Conservation (phyloP, 2,888 invertebrate species). For the Hirtodrosophila confusa region DNA sequence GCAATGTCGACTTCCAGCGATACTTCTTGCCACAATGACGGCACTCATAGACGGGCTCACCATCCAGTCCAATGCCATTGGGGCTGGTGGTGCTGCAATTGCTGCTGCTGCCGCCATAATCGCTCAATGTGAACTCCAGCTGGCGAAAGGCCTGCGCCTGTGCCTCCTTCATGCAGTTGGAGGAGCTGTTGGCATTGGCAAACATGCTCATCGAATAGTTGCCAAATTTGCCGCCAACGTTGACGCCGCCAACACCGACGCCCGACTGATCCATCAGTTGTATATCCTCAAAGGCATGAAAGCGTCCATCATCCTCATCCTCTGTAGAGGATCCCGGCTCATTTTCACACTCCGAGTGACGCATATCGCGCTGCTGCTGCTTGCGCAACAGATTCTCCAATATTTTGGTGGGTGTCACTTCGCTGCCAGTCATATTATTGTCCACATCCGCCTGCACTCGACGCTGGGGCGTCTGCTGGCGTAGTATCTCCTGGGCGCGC, state of each 20-base stretch:
- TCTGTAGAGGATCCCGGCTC: constrained; percentile 73
- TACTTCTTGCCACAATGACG: constrained; percentile 93
- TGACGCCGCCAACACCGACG: constrained; percentile 5
- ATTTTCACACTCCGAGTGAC: constrained; percentile 71
- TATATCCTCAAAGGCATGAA: constrained; percentile 83
- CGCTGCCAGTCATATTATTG: constrained; percentile 8
- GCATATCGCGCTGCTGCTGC: constrained; percentile 66
- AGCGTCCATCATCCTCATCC: constrained; percentile 82
- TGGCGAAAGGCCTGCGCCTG: constrained; percentile 81
- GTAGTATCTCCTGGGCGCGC: constrained; percentile 79
- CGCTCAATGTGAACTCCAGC: constrained; percentile 81
- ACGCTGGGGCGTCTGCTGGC: constrained; percentile 61
- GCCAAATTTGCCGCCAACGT: constrained; percentile 44
- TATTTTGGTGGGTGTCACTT: constrained; percentile 65
- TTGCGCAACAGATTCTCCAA: constrained; percentile 77
- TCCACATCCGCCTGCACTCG: constrained; percentile 37
- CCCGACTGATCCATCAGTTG: constrained; percentile 81
- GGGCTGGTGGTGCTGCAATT: constrained; percentile 84
- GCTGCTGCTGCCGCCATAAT: constrained; percentile 73
- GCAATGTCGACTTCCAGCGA: constrained; percentile 93
- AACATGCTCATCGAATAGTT: constrained; percentile 52
- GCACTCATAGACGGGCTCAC: constrained; percentile 87
- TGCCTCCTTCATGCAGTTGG: constrained; percentile 62
- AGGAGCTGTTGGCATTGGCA: constrained; percentile 36
- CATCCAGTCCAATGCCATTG: constrained; percentile 86